Conservation (phyloP, 2,888 invertebrate genomes). For the Drosophila pseudotakahashii region DNA sequence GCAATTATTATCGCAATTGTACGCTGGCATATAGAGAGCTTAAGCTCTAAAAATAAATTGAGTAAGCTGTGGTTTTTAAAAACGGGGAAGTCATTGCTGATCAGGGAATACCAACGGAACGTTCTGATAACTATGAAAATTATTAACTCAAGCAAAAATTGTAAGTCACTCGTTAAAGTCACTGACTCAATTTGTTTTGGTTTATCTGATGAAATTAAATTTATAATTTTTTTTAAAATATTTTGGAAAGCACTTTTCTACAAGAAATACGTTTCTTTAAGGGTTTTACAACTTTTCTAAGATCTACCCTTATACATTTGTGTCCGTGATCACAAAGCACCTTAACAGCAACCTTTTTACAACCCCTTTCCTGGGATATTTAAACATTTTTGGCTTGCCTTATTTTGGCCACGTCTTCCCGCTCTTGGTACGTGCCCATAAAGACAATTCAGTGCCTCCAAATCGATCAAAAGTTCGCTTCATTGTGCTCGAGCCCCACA, state of each 20-base stretch:
- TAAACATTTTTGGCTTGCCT: neutral
- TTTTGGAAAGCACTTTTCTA: too few species aligned
- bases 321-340: neutral
- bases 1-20: slow-evolving; percentile 25
- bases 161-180: neutral
- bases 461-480: slow-evolving; percentile 69
- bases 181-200: too few species aligned
- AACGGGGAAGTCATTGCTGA: neutral
- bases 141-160: neutral
- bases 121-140: slow-evolving; percentile 11
- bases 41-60: slow-evolving; percentile 1
- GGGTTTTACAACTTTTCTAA: neutral
- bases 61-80: slow-evolving; percentile 7
- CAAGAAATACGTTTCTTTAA: too few species aligned
- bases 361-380: neutral
- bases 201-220: too few species aligned
- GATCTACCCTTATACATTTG: too few species aligned
- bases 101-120: slow-evolving; percentile 1
- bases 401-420: slow-evolving; percentile 33
- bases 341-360: slow-evolving; percentile 1
- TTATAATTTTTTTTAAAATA: too few species aligned
- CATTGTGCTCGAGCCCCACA: slow-evolving; percentile 17
- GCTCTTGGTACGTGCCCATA: slow-evolving; percentile 57
- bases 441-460: slow-evolving; percentile 45
- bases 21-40: neutral